Percentiles rank a stretch among this genome's conserved stretches.
Conservation (phyloP, 2,888 invertebrate genomes). For the Andrena haemorrhoa region DNA sequence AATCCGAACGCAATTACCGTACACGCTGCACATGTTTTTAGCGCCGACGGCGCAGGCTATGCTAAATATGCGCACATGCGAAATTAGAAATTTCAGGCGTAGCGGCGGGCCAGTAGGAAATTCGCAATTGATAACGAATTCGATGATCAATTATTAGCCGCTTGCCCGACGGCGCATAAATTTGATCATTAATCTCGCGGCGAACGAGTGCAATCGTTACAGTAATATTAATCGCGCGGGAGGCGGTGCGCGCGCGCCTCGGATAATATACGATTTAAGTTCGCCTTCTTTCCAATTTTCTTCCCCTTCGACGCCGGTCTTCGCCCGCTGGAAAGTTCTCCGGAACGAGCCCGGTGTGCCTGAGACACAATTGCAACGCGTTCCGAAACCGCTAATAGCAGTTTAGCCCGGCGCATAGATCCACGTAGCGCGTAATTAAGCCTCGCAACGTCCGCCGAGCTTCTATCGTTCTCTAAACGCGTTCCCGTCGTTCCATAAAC, state of each 20-base stretch:
- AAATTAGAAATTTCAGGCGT: constrained; percentile 19
- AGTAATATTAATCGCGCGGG: not conserved
- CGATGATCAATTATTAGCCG: constrained; percentile 26
- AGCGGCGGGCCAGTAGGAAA: constrained; percentile 1
- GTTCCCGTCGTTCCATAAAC: constrained; percentile 30
- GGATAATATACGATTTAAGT: not conserved
- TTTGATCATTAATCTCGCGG: constrained; percentile 32
- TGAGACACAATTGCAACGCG: constrained; percentile 27
- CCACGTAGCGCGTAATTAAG: constrained; percentile 67
- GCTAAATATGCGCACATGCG: not conserved
- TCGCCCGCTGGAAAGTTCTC: constrained; percentile 3
- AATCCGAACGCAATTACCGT: not conserved
- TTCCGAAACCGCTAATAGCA: constrained; percentile 68
- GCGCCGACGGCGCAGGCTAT: not conserved
- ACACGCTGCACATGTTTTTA: constrained; percentile 12
- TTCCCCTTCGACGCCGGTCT: not conserved
- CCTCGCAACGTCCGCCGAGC: constrained; percentile 35
- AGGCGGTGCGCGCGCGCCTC: not conserved
- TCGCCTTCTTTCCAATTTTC: not conserved
- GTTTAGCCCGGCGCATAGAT: constrained; percentile 60
- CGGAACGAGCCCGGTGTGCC: not conserved
- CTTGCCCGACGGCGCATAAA: constrained; percentile 17
- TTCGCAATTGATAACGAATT: constrained; percentile 28
- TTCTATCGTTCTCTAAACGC: constrained; percentile 47
- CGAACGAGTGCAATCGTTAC: not conserved